Conservation (phyloP, 2,888 invertebrate species). For the Phyllotreta cruciferae region DNA sequence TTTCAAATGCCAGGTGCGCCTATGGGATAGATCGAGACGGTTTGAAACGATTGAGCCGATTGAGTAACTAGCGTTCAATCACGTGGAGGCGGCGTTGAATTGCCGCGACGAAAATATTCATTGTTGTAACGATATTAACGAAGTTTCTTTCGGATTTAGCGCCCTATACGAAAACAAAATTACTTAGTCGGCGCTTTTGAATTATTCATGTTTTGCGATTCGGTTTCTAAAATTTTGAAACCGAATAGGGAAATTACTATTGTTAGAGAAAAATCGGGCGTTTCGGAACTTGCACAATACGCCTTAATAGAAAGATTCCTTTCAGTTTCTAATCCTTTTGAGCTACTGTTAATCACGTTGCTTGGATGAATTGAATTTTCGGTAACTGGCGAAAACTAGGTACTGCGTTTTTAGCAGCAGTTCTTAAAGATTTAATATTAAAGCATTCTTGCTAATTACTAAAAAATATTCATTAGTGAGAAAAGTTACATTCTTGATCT, state of each 20-base stretch:
- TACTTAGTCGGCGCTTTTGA: slow-evolving; percentile 22
- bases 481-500: no score
- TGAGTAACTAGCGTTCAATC: slow-evolving; percentile 35
- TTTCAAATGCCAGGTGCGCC: no score
- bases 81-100: slow-evolving; percentile 38
- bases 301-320: background rate
- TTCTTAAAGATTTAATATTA: no score
- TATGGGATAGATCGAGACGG: background rate
- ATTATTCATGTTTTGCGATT: slow-evolving; percentile 25
- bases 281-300: slow-evolving; percentile 1
- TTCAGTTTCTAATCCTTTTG: background rate
- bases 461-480: no score
- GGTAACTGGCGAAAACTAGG: no score
- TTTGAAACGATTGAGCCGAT: slow-evolving; percentile 23
- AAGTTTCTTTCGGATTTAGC: slow-evolving; percentile 40
- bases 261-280: background rate
- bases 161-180: slow-evolving; percentile 24
- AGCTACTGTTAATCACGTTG: no score
- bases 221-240: slow-evolving; percentile 7
- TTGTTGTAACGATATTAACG: slow-evolving; percentile 42
- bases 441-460: no score
- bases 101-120: slow-evolving; percentile 40
- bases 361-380: no score
- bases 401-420: no score
- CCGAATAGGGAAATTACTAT: slow-evolving; percentile 6